A percentile compares a stretch with the other conserved stretches of the same genome.
Evolutionary conservation across 2,888 invertebrate species (phyloP).

Genomic region (Dyspetes luteomarginatus): DNA sequence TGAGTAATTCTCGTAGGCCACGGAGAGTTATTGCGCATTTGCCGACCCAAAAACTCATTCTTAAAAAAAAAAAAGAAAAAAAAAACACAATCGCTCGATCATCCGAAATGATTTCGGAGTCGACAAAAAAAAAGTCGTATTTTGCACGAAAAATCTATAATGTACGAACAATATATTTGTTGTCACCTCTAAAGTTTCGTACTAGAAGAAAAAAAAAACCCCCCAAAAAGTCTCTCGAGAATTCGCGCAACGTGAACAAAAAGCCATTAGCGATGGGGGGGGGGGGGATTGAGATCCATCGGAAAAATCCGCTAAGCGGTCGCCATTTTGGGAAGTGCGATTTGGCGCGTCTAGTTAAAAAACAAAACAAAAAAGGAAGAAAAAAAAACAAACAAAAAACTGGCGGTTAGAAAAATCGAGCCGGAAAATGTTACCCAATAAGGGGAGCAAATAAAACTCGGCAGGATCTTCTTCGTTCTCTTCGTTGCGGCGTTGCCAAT

Average conservation of each 20-base stretch:
- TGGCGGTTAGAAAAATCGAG: slow-evolving; percentile 15
- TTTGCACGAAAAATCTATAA: slow-evolving; percentile 14
- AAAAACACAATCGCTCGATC: too few relatives aligned
- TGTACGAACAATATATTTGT: too few relatives aligned
- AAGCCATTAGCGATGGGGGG: background rate
- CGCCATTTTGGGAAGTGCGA: too few relatives aligned
- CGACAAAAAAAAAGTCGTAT: too few relatives aligned
- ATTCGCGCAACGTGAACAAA: too few relatives aligned
- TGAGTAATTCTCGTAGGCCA: slow-evolving; percentile 56
- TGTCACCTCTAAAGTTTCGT: too few relatives aligned
- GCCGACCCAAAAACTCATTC: slow-evolving; percentile 9
- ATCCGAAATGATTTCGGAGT: too few relatives aligned
- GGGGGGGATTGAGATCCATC: slow-evolving; percentile 23
- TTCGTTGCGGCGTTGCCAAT: background rate
- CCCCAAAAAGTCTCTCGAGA: too few relatives aligned
- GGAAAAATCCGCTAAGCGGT: slow-evolving; percentile 17
- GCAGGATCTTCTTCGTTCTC: slow-evolving; percentile 20
- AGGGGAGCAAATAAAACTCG: slow-evolving; percentile 54
- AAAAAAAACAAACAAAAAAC: slow-evolving; percentile 8
- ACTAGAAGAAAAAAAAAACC: too few relatives aligned
- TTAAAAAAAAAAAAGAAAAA: background rate
- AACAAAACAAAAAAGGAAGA: slow-evolving; percentile 21
- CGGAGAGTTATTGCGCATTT: slow-evolving; percentile 34
- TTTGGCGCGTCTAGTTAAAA: too few relatives aligned
- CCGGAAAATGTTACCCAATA: slow-evolving; percentile 54